A percentile compares a stretch with the other conserved stretches of the same genome.
Conservation (phyloP, 2,797 vertebrate species). For the Lacerta bilineata region DNA sequence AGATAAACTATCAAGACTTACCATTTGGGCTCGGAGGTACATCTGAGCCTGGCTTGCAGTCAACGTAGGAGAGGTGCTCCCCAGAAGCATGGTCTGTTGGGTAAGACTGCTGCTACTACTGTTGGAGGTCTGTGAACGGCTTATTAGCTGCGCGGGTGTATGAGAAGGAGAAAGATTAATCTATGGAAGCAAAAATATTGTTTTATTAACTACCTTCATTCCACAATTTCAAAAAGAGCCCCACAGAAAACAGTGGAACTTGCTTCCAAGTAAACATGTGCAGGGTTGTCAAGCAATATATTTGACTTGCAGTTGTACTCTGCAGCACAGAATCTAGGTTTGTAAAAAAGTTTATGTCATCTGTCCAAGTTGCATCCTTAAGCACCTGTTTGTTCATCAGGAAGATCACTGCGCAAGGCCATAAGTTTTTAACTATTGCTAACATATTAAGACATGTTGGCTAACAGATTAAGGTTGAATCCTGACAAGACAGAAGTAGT, state of each 20-base stretch:
- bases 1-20: slow-evolving; percentile 73
- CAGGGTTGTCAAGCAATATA: not conserved
- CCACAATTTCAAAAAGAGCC: not conserved
- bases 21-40: slow-evolving; percentile 97
- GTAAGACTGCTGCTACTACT: slow-evolving; percentile 88
- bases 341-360: not conserved
- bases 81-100: slow-evolving; percentile 93
- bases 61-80: slow-evolving; percentile 88
- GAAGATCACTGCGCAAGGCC: not conserved
- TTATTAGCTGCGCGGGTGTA: slow-evolving; percentile 90
- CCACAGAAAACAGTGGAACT: not conserved
- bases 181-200: slow-evolving; percentile 82
- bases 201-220: slow-evolving; percentile 57
- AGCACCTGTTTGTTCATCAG: not conserved
- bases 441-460: not conserved
- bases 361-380: not conserved
- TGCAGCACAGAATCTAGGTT: not conserved
- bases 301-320: not conserved
- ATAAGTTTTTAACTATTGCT: not conserved
- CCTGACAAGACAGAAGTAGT: too few relatives aligned
- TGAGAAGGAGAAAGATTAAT: slow-evolving; percentile 88
- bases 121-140: slow-evolving; percentile 88
- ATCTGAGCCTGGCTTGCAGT: slow-evolving; percentile 94
- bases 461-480: too few relatives aligned
- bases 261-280: not conserved